Evolutionary conservation across 2,797 vertebrate genomes (phyloP), one percentile per base, ranked within the genome.

Genomic region (Mallotus villosus): DNA sequence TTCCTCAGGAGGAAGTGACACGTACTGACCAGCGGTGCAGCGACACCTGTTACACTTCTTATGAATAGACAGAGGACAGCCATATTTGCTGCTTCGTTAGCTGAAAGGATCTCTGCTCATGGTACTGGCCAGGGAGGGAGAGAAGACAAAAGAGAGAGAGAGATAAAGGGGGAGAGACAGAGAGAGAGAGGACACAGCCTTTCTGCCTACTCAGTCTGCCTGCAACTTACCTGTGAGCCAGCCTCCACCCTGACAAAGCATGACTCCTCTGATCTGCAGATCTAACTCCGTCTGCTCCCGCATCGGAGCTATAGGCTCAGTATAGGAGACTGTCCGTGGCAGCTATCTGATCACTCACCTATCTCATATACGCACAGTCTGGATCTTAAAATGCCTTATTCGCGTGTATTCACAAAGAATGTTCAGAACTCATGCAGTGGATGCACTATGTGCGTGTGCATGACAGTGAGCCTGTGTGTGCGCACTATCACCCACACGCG

Each of bases 391-490:
- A 57, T 11, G 7, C 17, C 0, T n/a, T n/a, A n/a, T n/a, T n/a
- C n/a, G n/a, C n/a, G 1, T 5, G 7, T 37, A 37, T 37, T 37
- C 2, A 37, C 8, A 9, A 37, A 37, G 34, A 37, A 37, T 37
- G 34, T 9, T 37, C 4, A 37, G 34, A 11, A 37, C 6, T 37
- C 34, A 37, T 37, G 8, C 37, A 41, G 37, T 41, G 37, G 9
- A 41, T 41, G 53, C 53, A 19, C 16, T 57, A 57, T 58, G 55
- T 58, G 51, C 70, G 34, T 67, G 49, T 60, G 51, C 16, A 46
- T 27, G 24, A 34, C 63, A 41, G 21, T 27, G 41, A 41, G 21
- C 46, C 32, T 34, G 58, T 34, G 62, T 59, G 32, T 22, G 62
- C 11, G 32, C 27, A 51, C 25, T 27, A 27, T 27, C 25, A 27